Base-by-base conservation (phyloP, 2,888 invertebrate genomes). In the Monochamus alternatus region DNA sequence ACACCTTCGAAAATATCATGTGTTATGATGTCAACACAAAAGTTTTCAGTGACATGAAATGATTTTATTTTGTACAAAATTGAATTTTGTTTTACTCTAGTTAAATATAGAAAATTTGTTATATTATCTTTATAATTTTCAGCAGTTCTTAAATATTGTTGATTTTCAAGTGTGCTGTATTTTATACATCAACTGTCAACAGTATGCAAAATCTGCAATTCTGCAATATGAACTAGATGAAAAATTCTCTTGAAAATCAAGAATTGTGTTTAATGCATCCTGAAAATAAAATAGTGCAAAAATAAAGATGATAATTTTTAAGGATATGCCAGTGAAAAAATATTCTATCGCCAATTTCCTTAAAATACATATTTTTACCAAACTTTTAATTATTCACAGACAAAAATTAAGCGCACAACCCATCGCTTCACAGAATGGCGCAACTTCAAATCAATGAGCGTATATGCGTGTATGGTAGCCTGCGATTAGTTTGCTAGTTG, bases 1-100 rank as follows among this genome's bases (percentile, higher is more conserved):
- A 82, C 73, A 14, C 83, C 83, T 76, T 82, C 80, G 63, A 81
- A 81, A 22, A 83, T 66, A 60, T 83, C 83, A 77, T 83, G 82
- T 64, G 78, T 69, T 14, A 82, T 76, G 68, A 82, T 76, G 68
- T 83, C 83, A 43, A 78, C 77, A 9, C 70, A 66, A 71, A 65
- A 78, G 74, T 83, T 83, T 59, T 79, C 75, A 12, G 76, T 78
- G 3, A 78, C 76, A 76, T 83, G 81, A 75, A 82, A 82, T 62
- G 71, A 69, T 58, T 47, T 47, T 38, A 82, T 69, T 43, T 73
- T 58, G 62, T 80, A 81, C 72, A 63, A 81, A 8, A 80, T 62
- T 68, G 77, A 77, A 12, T 30, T 14, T 67, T 80, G 77, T 71
- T 77, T 80, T 14, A 82, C 70, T 14, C 81, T 81, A 52, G 78